These are phyloP conservation scores for Tipula helvola DNA, from an alignment of 2,888 invertebrate genomes.

Conservation along the genomic window DNA sequence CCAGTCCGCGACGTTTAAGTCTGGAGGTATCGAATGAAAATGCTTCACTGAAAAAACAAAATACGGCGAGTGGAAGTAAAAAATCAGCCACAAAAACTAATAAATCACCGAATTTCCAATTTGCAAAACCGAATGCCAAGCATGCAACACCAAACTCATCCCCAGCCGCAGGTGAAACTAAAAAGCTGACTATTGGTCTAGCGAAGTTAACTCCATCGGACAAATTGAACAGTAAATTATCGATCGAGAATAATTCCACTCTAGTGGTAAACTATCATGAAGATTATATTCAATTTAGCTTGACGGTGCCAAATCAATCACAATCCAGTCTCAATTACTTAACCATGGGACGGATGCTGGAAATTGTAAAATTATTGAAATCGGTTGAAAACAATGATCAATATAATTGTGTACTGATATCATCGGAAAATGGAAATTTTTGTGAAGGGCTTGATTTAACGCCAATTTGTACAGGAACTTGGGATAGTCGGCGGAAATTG, in stretches of 20 bases:
- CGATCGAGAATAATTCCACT: background rate
- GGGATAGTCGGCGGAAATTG: background rate
- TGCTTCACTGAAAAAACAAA: constrained; percentile 17
- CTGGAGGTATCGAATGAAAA: constrained; percentile 31
- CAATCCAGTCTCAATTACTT: background rate
- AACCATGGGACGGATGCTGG: background rate
- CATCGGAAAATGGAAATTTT: background rate
- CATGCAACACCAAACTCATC: constrained; percentile 6
- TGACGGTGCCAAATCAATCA: background rate
- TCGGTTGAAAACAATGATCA: background rate
- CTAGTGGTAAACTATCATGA: background rate
- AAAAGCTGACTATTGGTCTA: background rate
- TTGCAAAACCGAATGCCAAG: background rate
- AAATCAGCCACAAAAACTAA: constrained; percentile 22
- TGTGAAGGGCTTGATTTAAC: background rate
- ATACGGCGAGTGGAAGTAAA: background rate
- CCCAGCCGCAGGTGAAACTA: constrained; percentile 17
- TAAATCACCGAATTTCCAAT: constrained; percentile 17
- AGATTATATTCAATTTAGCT: background rate
- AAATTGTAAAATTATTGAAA: background rate
- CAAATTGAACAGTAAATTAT: background rate
- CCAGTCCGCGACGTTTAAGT: constrained; percentile 49
- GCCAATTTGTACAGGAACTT: background rate
- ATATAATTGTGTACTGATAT: background rate
- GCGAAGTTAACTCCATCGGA: background rate